Evolutionary conservation across 2,888 invertebrate species (phyloP).

Genomic region (Platerodrilus igneus): DNA sequence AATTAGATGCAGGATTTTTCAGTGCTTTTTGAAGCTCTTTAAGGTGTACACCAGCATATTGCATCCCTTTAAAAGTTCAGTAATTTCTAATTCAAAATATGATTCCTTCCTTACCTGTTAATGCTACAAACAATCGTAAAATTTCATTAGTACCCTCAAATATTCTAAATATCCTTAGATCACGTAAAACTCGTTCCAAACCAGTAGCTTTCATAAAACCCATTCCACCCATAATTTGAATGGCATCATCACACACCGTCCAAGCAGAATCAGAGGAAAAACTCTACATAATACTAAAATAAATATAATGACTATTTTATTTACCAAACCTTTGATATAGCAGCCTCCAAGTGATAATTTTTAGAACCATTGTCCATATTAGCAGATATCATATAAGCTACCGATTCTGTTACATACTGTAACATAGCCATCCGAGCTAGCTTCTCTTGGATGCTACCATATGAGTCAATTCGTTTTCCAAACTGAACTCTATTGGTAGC

Average conservation of each 20-base stretch:
- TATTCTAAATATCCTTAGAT: slow-evolving; percentile 90
- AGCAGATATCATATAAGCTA: slow-evolving; percentile 91
- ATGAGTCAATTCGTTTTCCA: slow-evolving; percentile 75
- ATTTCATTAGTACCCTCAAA: slow-evolving; percentile 98
- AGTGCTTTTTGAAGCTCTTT: slow-evolving; percentile 84
- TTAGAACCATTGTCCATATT: slow-evolving; percentile 92
- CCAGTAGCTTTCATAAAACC: slow-evolving; percentile 85
- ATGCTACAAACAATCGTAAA: slow-evolving; percentile 82
- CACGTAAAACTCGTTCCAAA: slow-evolving; percentile 82
- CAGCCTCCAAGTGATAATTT: slow-evolving; percentile 97
- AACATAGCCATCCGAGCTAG: slow-evolving; percentile 86
- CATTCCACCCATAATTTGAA: slow-evolving; percentile 92
- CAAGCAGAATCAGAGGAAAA: slow-evolving; percentile 90
- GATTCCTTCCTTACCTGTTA: slow-evolving; percentile 70
- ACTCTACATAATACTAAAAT: too few species aligned
- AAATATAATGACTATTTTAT: too few species aligned
- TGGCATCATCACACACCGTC: slow-evolving; percentile 89
- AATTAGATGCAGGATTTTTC: slow-evolving; percentile 79
- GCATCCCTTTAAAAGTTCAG: too few species aligned
- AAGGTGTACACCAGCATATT: slow-evolving; percentile 83
- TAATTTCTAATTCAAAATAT: slow-evolving; percentile 5
- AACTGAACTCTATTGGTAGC: slow-evolving; percentile 88
- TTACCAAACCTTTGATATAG: slow-evolving; percentile 92
- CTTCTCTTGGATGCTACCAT: slow-evolving; percentile 88
- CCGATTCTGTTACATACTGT: slow-evolving; percentile 89